Percentiles rank a stretch among this genome's conserved stretches.
These are phyloP conservation scores for Cheiracanthium punctorium DNA, from an alignment of 2,888 invertebrate genomes.

Conservation along the genomic window DNA sequence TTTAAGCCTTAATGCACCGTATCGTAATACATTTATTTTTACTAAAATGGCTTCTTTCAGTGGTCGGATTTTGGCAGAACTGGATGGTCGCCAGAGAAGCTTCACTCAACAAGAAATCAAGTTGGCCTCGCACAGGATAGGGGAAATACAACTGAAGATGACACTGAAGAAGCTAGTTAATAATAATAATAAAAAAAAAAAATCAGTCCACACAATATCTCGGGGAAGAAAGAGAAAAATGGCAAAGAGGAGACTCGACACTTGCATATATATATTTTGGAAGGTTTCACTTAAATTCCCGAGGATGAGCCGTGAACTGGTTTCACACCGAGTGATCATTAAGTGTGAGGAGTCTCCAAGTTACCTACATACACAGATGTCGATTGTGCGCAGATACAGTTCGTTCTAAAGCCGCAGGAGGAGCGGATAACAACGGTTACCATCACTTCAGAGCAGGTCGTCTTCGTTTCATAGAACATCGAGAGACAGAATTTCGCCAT, in stretches of 20 bases:
- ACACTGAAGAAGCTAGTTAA: neutral
- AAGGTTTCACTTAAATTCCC: neutral
- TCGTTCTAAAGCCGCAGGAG: conserved; percentile 45
- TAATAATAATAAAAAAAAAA: too few relatives aligned
- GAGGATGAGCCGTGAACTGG: neutral
- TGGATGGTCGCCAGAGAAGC: too few relatives aligned
- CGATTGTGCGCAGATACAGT: conserved; percentile 63
- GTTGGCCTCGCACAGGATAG: neutral
- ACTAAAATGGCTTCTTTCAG: too few relatives aligned
- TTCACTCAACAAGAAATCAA: neutral
- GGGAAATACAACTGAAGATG: neutral
- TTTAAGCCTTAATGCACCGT: too few relatives aligned
- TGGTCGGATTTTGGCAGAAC: too few relatives aligned
- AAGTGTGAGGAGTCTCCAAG: neutral
- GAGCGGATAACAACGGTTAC: conserved; percentile 31
- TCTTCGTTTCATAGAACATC: neutral
- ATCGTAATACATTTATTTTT: too few relatives aligned
- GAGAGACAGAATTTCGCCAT: too few relatives aligned
- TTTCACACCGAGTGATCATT: too few relatives aligned
- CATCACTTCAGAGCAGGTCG: neutral
- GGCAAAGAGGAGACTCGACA: conserved; percentile 25
- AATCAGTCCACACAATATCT: neutral
- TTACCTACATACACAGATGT: conserved; percentile 16
- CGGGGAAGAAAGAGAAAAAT: neutral
- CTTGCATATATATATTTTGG: neutral